phyloP scores from a whole-genome alignment of 1,140 invertebrate genomes.

The Zaprionus davidi region DNA sequence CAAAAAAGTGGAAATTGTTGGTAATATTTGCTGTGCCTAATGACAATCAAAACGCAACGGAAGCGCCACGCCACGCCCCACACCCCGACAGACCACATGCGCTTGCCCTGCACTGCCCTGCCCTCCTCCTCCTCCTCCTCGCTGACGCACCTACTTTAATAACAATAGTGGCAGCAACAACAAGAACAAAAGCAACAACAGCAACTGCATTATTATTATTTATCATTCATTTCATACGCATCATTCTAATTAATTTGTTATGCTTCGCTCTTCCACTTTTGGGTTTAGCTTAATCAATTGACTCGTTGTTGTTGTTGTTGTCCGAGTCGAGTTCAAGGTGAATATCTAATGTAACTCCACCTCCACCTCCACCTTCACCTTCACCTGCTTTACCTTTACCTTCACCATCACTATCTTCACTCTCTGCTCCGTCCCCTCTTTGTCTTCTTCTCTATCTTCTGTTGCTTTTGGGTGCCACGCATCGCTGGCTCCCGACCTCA shows the following conservation, averaged over 20 bases:
- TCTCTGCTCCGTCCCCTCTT: neutral
- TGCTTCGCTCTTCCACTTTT: slow-evolving; percentile 15
- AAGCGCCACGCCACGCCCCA: slow-evolving; percentile 29
- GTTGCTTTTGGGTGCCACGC: slow-evolving; percentile 21
- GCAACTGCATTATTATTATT: slow-evolving; percentile 38
- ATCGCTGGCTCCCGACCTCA: slow-evolving; percentile 26
- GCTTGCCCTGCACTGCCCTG: no score
- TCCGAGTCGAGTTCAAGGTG: slow-evolving; percentile 42
- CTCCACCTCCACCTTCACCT: neutral
- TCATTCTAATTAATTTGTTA: slow-evolving; percentile 63
- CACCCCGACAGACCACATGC: slow-evolving; percentile 1
- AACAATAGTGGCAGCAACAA: slow-evolving; percentile 23
- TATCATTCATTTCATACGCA: slow-evolving; percentile 23
- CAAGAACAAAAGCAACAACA: slow-evolving; percentile 9
- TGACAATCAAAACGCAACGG: slow-evolving; percentile 46
- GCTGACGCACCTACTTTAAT: slow-evolving; percentile 18
- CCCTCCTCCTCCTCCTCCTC: neutral
- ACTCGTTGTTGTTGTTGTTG: slow-evolving; percentile 12
- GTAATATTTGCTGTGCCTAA: slow-evolving; percentile 34
- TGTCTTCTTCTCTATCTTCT: neutral
- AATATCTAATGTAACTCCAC: slow-evolving; percentile 16
- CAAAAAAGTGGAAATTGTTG: slow-evolving; percentile 10
- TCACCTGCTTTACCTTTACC: neutral
- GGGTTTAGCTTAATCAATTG: slow-evolving; percentile 34
- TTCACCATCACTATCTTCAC: neutral